Evolutionary conservation across 1,140 invertebrate genomes (phyloP), one percentile per base, ranked within the genome.

Genomic region (Drosophila repletoides): DNA sequence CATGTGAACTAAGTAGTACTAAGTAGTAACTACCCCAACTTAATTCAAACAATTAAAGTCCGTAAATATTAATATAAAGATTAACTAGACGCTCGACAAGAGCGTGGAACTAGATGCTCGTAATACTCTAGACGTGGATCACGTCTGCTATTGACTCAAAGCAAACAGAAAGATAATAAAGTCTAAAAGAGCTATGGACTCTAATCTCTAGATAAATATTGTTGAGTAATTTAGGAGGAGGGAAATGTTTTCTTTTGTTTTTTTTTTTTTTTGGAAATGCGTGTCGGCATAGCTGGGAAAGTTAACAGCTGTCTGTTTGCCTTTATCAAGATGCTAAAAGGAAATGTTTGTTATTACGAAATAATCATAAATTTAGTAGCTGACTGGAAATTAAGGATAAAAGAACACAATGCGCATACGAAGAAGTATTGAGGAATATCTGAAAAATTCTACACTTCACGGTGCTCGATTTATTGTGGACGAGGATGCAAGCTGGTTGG

Each of bases 401-500:
- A 17, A 36, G 29, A 0, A 1, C 29, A 12, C 0, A 2, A 84
- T 84, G 79, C 68, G 66, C 24, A 48, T 84, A n/a, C 53, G 51
- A 6, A 40, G 52, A 7, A 69, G 76, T 41, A 66, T 89, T 14
- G 80, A 89, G 59, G 90, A 91, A 52, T 91, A 90, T 74, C 29
- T 90, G 21, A 66, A 77, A 36, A 91, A 90, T 21, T 90, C 92
- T 0, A 92, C 92, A 0, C 83, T 93, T 15, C 92, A 93, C 79
- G 92, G 92, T 5, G 92, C 92, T 22, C 89, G 89, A 41, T 93
- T 92, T 65, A 91, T 92, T 33, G 91, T 91, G 7, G 92, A 93
- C 66, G 80, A 89, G 10, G 90, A 92, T 68, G 90, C 91, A 66
- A 91, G 91, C 65, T 92, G 91, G 91, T 49, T 91, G 19, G 92